phyloP scores from a whole-genome alignment of 2,888 invertebrate genomes.

The Mythimna impura region DNA sequence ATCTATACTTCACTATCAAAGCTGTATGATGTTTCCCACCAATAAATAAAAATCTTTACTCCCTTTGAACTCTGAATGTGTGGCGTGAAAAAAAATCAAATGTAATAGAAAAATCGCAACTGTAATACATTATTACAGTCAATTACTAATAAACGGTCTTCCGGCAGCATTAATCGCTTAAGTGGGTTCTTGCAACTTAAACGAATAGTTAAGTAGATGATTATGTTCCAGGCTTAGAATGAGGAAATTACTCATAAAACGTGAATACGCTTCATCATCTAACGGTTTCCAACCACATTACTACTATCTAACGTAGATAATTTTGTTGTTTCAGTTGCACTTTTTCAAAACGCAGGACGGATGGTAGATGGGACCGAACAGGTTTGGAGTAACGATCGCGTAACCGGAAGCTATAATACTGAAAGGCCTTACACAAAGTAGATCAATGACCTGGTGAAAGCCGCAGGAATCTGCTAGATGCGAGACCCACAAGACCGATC shows the following conservation, averaged over 20 bases:
- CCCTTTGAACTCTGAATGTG: neutral
- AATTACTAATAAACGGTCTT: conserved; percentile 36
- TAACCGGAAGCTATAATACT: too few species aligned
- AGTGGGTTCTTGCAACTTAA: conserved; percentile 42
- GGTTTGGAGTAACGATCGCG: too few species aligned
- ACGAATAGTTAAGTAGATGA: conserved; percentile 42
- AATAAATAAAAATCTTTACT: neutral
- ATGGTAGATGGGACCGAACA: too few species aligned
- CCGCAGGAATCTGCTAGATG: too few species aligned
- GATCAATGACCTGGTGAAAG: too few species aligned
- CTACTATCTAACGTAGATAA: too few species aligned
- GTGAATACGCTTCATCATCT: conserved; percentile 30
- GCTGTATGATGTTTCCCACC: too few species aligned
- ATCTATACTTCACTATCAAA: too few species aligned
- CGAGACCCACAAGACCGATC: too few species aligned
- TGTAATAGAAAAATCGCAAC: conserved; percentile 7
- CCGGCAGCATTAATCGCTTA: conserved; percentile 36
- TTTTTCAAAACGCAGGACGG: too few species aligned
- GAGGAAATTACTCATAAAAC: conserved; percentile 45
- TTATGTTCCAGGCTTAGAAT: conserved; percentile 34
- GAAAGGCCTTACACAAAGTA: too few species aligned
- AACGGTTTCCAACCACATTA: conserved; percentile 15
- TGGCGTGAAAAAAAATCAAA: neutral
- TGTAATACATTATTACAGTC: neutral
- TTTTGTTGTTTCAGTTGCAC: too few species aligned